Conservation (phyloP, 2,113 vertebrate genomes). For the Eulemur rufifrons region DNA sequence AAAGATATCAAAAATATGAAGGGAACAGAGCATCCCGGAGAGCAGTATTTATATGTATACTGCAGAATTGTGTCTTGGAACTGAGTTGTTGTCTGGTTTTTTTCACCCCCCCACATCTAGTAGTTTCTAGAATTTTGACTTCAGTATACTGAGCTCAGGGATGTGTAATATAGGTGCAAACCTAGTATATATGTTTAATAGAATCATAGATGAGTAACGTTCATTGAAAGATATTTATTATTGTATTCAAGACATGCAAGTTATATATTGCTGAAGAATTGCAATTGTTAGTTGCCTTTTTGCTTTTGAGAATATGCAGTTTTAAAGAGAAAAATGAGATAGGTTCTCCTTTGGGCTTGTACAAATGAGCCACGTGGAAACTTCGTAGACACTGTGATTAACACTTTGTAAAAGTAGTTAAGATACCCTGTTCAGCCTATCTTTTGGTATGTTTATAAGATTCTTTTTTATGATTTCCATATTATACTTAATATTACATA, state of each 20-base stretch:
- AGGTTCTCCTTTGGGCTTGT: not conserved
- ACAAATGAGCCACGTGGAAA: not conserved
- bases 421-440: not conserved
- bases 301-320: not conserved
- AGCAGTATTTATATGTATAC: constrained; percentile 45
- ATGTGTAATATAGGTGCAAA: not conserved
- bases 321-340: not conserved
- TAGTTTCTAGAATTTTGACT: constrained; percentile 44
- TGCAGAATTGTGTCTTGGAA: not conserved
- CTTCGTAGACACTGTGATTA: not conserved
- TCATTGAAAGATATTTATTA: not conserved
- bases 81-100: not conserved
- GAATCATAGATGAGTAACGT: not conserved
- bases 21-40: constrained; percentile 57
- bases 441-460: not conserved
- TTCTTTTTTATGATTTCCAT: not conserved
- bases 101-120: too few relatives aligned
- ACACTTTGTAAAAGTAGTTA: not conserved
- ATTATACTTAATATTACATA: not conserved
- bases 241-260: not conserved
- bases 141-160: not conserved
- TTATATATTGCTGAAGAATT: not conserved
- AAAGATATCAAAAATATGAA: constrained; percentile 77
- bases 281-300: not conserved
- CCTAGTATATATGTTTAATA: not conserved